Percentiles rank a stretch among this genome's conserved stretches.
phyloP scores from a whole-genome alignment of 2,888 invertebrate species.

The Barypeithes pellucidus region DNA sequence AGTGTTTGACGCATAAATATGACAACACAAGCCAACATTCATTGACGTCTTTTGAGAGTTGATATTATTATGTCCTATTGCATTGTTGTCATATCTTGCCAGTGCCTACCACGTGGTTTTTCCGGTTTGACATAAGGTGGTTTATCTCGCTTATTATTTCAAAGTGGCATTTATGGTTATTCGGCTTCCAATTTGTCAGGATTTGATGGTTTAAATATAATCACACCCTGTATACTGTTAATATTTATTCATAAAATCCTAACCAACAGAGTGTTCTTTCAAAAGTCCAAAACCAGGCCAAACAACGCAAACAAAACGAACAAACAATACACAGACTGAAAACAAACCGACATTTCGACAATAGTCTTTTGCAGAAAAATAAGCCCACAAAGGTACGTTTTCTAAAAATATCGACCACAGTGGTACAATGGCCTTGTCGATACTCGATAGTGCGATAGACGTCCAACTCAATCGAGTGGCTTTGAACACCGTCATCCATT shows the following conservation, averaged over 20 bases:
- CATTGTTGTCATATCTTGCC: too few relatives aligned
- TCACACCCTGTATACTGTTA: too few relatives aligned
- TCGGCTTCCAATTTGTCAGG: too few relatives aligned
- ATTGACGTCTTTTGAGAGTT: too few relatives aligned
- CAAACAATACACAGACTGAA: constrained; percentile 37
- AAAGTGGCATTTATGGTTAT: too few relatives aligned
- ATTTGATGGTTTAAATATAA: too few relatives aligned
- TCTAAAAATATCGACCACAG: constrained; percentile 60
- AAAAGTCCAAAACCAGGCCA: constrained; percentile 38
- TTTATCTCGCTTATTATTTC: too few relatives aligned
- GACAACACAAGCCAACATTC: too few relatives aligned
- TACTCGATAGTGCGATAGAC: constrained; percentile 58
- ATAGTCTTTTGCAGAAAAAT: constrained; percentile 48
- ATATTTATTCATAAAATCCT: neutral
- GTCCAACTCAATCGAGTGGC: constrained; percentile 61
- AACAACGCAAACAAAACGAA: constrained; percentile 37
- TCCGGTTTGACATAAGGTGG: too few relatives aligned
- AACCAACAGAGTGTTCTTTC: constrained; percentile 4
- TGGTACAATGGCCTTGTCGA: constrained; percentile 52
- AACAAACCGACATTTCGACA: constrained; percentile 28
- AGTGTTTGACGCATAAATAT: too few relatives aligned
- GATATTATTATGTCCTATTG: too few relatives aligned
- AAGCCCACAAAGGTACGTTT: constrained; percentile 56
- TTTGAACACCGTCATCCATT: constrained; percentile 58
- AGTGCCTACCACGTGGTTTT: too few relatives aligned